Conservation (phyloP, 2,888 invertebrate species). For the Lasioglossum pauxillum region DNA sequence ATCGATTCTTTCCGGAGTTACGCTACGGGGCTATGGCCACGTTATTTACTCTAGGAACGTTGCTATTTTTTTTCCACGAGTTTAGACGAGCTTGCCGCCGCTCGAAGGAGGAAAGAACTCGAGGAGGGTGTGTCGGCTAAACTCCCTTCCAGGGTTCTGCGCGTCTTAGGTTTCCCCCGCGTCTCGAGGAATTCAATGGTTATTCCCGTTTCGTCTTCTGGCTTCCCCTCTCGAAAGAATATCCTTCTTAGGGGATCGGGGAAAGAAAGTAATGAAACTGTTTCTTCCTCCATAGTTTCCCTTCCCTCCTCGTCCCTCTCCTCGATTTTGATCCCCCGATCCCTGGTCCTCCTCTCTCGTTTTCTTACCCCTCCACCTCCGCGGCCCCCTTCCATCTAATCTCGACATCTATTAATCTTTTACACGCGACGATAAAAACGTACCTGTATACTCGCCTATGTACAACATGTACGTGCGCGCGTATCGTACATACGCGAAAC, state of each 20-base stretch:
- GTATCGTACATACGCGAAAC: background rate
- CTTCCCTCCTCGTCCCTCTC: background rate
- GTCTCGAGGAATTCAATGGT: slow-evolving; percentile 62
- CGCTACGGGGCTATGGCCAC: background rate
- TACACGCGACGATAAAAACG: slow-evolving; percentile 8
- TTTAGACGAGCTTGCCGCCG: slow-evolving; percentile 40
- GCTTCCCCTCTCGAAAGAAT: slow-evolving; percentile 46
- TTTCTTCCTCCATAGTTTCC: slow-evolving; percentile 70
- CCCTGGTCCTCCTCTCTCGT: background rate
- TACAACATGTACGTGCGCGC: background rate
- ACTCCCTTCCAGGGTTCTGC: slow-evolving; percentile 55
- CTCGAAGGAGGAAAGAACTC: slow-evolving; percentile 26
- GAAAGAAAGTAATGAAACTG: slow-evolving; percentile 84
- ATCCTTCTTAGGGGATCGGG: slow-evolving; percentile 56
- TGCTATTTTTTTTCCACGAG: slow-evolving; percentile 56
- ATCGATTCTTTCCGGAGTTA: slow-evolving; percentile 16
- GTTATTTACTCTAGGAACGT: slow-evolving; percentile 36
- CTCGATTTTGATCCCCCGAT: background rate
- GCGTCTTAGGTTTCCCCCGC: slow-evolving; percentile 58
- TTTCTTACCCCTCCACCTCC: background rate
- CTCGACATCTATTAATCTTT: slow-evolving; percentile 1
- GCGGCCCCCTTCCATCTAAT: background rate
- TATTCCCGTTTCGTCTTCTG: slow-evolving; percentile 55
- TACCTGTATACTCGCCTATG: background rate
- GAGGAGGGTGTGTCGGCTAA: slow-evolving; percentile 61